These are phyloP conservation scores for Parazoanthus atlanticus DNA, from an alignment of 92 coral and sea anemone species.

Conservation along the genomic window DNA sequence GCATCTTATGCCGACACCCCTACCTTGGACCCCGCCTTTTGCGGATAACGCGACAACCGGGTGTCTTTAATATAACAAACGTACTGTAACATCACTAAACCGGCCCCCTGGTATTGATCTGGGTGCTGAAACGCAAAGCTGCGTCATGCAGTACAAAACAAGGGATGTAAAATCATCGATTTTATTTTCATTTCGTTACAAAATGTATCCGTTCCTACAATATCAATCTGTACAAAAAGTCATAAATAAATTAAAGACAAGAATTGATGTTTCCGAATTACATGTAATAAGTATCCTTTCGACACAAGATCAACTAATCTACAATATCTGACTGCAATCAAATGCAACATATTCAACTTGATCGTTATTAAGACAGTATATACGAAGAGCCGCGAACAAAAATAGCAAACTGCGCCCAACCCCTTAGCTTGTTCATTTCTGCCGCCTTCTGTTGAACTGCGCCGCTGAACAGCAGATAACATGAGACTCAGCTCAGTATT, in stretches of 20 bases:
- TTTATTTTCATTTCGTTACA: slow-evolving; percentile 49
- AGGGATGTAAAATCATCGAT: slow-evolving; percentile 7
- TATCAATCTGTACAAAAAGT: slow-evolving; percentile 55
- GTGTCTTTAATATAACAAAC: neutral
- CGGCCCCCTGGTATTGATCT: no score
- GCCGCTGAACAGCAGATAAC: neutral
- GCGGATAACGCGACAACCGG: neutral
- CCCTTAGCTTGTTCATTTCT: neutral
- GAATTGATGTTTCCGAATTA: neutral
- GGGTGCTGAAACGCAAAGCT: neutral
- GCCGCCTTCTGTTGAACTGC: no score
- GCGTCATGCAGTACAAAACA: neutral
- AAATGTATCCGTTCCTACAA: slow-evolving; percentile 52
- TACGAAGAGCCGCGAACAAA: neutral
- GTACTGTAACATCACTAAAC: neutral
- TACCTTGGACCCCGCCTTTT: neutral
- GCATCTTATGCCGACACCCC: neutral
- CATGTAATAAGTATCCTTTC: neutral
- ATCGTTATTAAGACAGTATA: neutral
- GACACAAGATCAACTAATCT: slow-evolving; percentile 3
- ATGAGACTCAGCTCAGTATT: no score
- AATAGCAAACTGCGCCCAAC: neutral
- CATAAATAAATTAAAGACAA: slow-evolving; percentile 44
- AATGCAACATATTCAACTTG: neutral
- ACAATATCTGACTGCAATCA: neutral